Conservation (phyloP, 1,140 invertebrate species). For the Anagrus nilaparvatae region DNA sequence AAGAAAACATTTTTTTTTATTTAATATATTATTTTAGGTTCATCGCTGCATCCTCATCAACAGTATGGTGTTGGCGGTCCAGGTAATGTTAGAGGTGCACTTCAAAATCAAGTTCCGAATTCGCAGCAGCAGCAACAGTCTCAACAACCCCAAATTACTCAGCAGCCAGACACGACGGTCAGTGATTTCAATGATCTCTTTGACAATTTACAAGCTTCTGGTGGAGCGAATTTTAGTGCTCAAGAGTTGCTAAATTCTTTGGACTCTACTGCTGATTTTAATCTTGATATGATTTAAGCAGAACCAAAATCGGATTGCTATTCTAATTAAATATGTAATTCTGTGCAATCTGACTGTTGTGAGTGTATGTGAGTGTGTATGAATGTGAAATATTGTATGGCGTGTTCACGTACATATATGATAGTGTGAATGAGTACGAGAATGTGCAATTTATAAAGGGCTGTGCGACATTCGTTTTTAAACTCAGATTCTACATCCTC, state of each 20-base stretch:
- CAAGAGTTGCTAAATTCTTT: constrained; percentile 68
- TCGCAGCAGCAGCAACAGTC: constrained; percentile 29
- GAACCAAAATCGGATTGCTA: too few relatives aligned
- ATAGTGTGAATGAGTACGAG: too few relatives aligned
- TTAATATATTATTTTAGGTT: constrained; percentile 22
- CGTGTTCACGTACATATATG: too few relatives aligned
- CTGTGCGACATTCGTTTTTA: too few relatives aligned
- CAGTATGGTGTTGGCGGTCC: constrained; percentile 37
- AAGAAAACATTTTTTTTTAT: not conserved
- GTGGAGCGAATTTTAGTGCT: constrained; percentile 59
- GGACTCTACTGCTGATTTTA: constrained; percentile 46
- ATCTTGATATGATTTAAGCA: constrained; percentile 41
- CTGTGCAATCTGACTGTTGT: too few relatives aligned
- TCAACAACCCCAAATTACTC: constrained; percentile 33
- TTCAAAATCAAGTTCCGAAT: constrained; percentile 20
- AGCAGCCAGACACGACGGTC: constrained; percentile 36
- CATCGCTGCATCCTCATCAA: constrained; percentile 38
- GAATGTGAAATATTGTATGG: too few relatives aligned
- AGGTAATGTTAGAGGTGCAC: constrained; percentile 13
- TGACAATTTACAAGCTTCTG: constrained; percentile 62
- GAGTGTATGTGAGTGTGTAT: too few relatives aligned
- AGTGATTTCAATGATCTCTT: constrained; percentile 61
- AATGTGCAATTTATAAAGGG: too few relatives aligned
- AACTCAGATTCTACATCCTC: too few relatives aligned
- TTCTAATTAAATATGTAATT: too few relatives aligned